phyloP scores from a whole-genome alignment of 2,888 invertebrate species.

The Operophtera brumata region DNA sequence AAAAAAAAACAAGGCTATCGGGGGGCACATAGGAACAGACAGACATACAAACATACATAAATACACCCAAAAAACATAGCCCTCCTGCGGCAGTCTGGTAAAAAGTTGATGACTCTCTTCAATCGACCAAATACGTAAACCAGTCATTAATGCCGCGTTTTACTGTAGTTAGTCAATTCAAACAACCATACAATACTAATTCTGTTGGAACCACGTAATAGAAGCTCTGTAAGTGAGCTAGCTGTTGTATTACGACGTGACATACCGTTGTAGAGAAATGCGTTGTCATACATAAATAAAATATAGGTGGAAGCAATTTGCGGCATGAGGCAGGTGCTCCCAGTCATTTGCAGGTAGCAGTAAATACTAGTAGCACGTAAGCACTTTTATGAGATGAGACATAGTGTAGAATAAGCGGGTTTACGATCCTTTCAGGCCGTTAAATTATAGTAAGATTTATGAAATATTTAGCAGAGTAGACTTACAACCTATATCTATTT shows the following conservation, averaged over 20 bases:
- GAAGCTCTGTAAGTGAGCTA: neutral
- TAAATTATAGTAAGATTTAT: neutral
- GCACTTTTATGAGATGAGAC: constrained; percentile 8
- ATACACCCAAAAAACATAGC: too few relatives aligned
- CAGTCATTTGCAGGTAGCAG: constrained; percentile 33
- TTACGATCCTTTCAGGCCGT: constrained; percentile 5
- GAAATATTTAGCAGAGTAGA: constrained; percentile 5
- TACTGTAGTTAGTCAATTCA: too few relatives aligned
- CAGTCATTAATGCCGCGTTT: too few relatives aligned
- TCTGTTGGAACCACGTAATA: too few relatives aligned
- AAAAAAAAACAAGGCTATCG: too few relatives aligned
- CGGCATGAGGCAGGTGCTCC: constrained; percentile 30
- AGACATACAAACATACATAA: too few relatives aligned
- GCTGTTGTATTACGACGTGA: constrained; percentile 4
- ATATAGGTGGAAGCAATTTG: constrained; percentile 39
- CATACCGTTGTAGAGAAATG: constrained; percentile 33
- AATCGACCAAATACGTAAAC: too few relatives aligned
- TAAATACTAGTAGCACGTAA: constrained; percentile 16
- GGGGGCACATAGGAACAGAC: too few relatives aligned
- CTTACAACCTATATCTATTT: too few relatives aligned
- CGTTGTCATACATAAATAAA: constrained; percentile 51
- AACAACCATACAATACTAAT: too few relatives aligned
- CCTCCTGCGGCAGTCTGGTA: too few relatives aligned
- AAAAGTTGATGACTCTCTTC: too few relatives aligned
- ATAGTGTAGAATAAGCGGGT: constrained; percentile 1